phyloP scores from a whole-genome alignment of 2,113 vertebrate genomes.

The Stigmatopora nigra region DNA sequence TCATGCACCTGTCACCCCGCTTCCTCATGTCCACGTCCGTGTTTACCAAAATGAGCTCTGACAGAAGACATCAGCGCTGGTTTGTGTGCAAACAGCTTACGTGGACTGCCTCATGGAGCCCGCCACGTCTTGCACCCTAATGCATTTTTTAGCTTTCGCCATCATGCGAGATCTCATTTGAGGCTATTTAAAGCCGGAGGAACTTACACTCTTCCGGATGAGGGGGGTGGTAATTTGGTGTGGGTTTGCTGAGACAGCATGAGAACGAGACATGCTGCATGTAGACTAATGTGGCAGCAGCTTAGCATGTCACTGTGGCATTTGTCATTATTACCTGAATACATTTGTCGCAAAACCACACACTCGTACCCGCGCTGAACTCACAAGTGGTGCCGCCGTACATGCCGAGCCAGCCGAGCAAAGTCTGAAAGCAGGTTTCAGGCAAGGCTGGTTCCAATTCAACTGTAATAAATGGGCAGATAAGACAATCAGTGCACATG shows the following conservation, averaged over 20 bases:
- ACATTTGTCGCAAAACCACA: conserved; percentile 61
- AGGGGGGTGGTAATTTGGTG: conserved; percentile 14
- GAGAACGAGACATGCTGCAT: conserved; percentile 1
- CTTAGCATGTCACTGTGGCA: conserved; percentile 9
- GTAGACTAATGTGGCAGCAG: conserved; percentile 18
- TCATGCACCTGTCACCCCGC: conserved; percentile 84
- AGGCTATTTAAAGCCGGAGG: conserved; percentile 18
- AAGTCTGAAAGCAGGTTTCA: conserved; percentile 87
- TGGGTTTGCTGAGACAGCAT: conserved; percentile 16
- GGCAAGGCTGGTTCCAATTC: conserved; percentile 99
- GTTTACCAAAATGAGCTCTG: conserved; percentile 84
- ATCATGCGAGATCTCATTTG: conserved; percentile 33
- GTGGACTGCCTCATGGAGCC: conserved; percentile 42
- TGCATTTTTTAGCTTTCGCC: conserved; percentile 45
- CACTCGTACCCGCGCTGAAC: not conserved
- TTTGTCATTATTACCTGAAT: conserved; percentile 49
- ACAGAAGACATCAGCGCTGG: conserved; percentile 68
- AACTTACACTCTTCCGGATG: conserved; percentile 18
- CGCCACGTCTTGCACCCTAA: conserved; percentile 22
- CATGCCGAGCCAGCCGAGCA: conserved; percentile 74
- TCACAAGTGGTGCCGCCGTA: conserved; percentile 74
- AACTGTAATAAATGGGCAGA: conserved; percentile 99
- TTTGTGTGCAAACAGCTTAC: conserved; percentile 62
- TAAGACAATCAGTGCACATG: conserved; percentile 98
- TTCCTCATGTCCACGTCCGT: conserved; percentile 79